Conservation (phyloP, 2,113 vertebrate species). For the Morone saxatilis region DNA sequence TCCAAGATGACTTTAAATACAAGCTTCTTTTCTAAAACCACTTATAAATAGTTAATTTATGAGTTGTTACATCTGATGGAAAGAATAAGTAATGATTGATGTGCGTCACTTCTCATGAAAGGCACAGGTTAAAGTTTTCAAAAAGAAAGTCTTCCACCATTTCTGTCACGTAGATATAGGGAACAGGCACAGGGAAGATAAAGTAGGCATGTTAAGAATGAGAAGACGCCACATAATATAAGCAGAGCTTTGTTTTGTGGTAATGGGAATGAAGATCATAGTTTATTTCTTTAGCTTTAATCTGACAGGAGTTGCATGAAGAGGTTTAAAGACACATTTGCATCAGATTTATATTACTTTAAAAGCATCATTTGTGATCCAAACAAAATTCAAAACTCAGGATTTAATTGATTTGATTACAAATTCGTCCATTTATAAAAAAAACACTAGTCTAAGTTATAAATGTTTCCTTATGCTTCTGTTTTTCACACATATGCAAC, state of each 20-base stretch:
- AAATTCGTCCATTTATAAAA: not conserved
- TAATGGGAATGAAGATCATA: constrained; percentile 12
- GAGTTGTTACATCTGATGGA: not conserved
- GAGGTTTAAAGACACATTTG: not conserved
- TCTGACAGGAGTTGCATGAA: not conserved
- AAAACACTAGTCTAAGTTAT: not conserved
- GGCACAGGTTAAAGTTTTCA: not conserved
- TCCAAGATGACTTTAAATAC: not conserved
- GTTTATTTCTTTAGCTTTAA: not conserved
- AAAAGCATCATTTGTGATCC: not conserved
- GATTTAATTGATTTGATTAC: not conserved
- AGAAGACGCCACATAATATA: not conserved
- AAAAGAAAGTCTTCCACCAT: not conserved
- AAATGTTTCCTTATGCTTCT: constrained; percentile 3
- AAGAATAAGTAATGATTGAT: not conserved
- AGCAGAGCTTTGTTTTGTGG: not conserved
- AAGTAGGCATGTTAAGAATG: not conserved
- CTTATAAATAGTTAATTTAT: not conserved
- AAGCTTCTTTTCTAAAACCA: not conserved
- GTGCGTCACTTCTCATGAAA: not conserved
- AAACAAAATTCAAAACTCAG: not conserved
- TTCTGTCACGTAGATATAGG: not conserved
- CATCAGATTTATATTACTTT: not conserved
- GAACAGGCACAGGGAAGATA: not conserved
- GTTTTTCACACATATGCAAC: constrained; percentile 26